Evolutionary conservation across 2,888 invertebrate genomes (phyloP).

Genomic region (Nymphalis urticae): DNA sequence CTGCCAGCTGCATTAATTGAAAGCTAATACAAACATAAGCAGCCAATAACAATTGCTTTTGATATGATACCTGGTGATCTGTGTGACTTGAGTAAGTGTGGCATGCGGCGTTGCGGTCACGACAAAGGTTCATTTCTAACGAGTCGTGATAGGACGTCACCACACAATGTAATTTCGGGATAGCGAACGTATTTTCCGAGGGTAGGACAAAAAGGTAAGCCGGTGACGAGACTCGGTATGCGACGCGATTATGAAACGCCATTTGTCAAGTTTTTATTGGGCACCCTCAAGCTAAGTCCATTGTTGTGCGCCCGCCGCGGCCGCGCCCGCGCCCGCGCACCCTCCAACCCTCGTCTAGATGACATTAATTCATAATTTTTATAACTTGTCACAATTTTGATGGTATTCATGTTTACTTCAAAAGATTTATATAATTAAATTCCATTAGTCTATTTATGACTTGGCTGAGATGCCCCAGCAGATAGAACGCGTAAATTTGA

Average conservation of each 20-base stretch:
- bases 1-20: constrained; percentile 37
- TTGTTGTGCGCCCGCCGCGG: constrained; percentile 57
- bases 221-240: constrained; percentile 75
- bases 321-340: constrained; percentile 44
- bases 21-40: constrained; percentile 31
- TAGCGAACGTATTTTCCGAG: constrained; percentile 60
- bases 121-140: constrained; percentile 30
- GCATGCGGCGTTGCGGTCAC: constrained; percentile 19
- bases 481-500: background rate
- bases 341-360: constrained; percentile 66
- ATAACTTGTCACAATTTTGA: constrained; percentile 69
- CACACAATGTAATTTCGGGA: constrained; percentile 52
- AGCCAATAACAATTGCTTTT: constrained; percentile 32
- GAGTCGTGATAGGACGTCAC: constrained; percentile 36
- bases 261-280: constrained; percentile 83
- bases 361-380: constrained; percentile 79
- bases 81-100: constrained; percentile 1
- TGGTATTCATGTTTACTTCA: constrained; percentile 23
- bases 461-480: background rate
- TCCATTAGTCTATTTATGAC: constrained; percentile 18
- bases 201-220: constrained; percentile 65
- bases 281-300: constrained; percentile 68
- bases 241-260: constrained; percentile 79
- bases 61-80: constrained; percentile 5
- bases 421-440: constrained; percentile 36